Percentiles rank a stretch among this genome's conserved stretches.
Conservation (phyloP, 2,888 invertebrate genomes). For the Reticulitermes lucifugus region DNA sequence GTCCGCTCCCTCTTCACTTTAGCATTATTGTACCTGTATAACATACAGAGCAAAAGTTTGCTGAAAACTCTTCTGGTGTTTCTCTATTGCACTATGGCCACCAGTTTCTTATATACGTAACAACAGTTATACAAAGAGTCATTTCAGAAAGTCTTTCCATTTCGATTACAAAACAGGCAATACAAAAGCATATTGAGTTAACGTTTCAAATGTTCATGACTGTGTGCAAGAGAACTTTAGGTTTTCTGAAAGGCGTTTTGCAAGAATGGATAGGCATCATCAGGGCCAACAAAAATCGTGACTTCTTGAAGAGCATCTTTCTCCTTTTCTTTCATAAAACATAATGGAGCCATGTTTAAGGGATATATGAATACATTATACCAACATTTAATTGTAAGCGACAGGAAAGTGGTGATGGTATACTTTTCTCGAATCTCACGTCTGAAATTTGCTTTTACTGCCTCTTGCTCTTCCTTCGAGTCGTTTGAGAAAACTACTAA, state of each 20-base stretch:
- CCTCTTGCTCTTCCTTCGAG: background rate
- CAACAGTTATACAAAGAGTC: background rate
- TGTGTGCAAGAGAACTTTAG: background rate
- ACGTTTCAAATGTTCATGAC: background rate
- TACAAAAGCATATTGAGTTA: background rate
- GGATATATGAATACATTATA: slow-evolving; percentile 15
- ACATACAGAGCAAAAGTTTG: too few species aligned
- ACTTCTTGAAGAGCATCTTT: slow-evolving; percentile 22
- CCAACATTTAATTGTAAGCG: slow-evolving; percentile 35
- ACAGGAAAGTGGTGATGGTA: background rate
- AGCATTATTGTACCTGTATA: too few species aligned
- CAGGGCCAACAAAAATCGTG: slow-evolving; percentile 32
- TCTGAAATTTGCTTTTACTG: slow-evolving; percentile 28
- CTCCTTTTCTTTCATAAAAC: slow-evolving; percentile 24
- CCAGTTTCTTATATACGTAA: background rate
- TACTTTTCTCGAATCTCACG: background rate
- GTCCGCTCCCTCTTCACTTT: too few species aligned
- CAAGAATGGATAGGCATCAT: slow-evolving; percentile 9
- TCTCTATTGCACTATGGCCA: background rate
- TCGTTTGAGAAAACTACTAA: slow-evolving; percentile 21
- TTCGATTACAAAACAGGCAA: background rate
- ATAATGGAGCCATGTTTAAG: slow-evolving; percentile 21
- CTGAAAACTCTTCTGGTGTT: too few species aligned
- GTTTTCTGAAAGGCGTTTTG: background rate
- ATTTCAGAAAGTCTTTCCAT: background rate